Evolutionary conservation across 2,888 invertebrate species (phyloP), one percentile per base, ranked within the genome.

Genomic region (Patella pellucida): DNA sequence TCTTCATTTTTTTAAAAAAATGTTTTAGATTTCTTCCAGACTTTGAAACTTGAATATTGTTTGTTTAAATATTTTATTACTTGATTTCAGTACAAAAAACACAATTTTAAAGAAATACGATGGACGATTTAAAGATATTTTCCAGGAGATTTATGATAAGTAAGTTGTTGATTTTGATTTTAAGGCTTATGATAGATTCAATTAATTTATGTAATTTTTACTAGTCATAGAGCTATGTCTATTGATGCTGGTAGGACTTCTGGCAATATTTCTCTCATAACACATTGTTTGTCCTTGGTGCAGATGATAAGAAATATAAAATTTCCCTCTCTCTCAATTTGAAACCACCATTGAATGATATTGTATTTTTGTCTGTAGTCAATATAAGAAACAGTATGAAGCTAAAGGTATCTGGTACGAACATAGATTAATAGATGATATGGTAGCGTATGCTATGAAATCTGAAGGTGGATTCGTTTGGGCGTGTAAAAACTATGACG

Each of bases 401-500:
- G 95, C 94, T 0, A 94, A 94, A 79, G 94, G 94, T 5, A 95
- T 99, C 86, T 98, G 98, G 97, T 99, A 99, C 90, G 99, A 99
- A 91, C 99, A 99, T 91, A 94, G 99, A 79, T 93, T 99, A 74
- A 99, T 99, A 89, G 99, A 99, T 90, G 99, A 99, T 88, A 99
- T 99, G 99, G 98, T 99, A 16, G 99, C 99, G 2, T 97, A 98
- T 89, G 95, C 95, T 52, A 96, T 99, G 96, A 99, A 99, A 91
- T 96, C 97, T 0, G 97, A 97, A 86, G 99, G 99, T 83, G 99
- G 99, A 68, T 99, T 99, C 91, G 98, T 99, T 0, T 99, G 99
- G 99, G 98, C 99, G 12, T 99, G 99, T 92, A 99, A 99, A 91
- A 99, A 99, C 92, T 99, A 99, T 90, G 99, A 99, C 89, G 99